Evolutionary conservation across 2,888 invertebrate genomes (phyloP).

Genomic region (Polyommatus iphigenia): DNA sequence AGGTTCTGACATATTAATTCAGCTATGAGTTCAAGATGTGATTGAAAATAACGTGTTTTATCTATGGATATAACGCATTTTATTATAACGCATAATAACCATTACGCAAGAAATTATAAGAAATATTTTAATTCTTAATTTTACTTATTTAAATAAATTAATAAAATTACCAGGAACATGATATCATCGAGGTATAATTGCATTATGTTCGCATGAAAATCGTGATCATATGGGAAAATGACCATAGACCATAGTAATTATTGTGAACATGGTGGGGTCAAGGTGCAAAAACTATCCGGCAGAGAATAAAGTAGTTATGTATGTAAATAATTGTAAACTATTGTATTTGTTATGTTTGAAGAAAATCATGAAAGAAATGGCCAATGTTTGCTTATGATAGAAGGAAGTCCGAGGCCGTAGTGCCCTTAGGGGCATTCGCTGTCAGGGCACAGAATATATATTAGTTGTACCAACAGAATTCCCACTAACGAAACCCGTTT

Average conservation of each 20-base stretch:
- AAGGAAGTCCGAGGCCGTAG: too few species aligned
- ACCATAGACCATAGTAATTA: conserved; percentile 53
- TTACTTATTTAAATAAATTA: neutral
- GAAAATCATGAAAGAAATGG: too few species aligned
- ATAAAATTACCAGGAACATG: conserved; percentile 48
- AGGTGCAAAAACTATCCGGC: conserved; percentile 38
- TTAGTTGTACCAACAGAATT: too few species aligned
- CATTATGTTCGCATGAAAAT: conserved; percentile 62
- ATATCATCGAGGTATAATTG: conserved; percentile 58
- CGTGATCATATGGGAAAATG: conserved; percentile 65
- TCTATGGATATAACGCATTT: neutral
- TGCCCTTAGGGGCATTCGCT: too few species aligned
- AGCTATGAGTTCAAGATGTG: too few species aligned
- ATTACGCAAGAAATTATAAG: neutral
- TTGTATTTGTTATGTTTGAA: too few species aligned
- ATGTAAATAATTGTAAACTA: neutral
- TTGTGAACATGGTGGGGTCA: conserved; percentile 51
- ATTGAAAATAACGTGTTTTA: neutral
- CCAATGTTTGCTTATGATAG: too few species aligned
- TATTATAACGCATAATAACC: too few species aligned
- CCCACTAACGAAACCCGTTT: too few species aligned
- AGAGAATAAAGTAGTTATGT: neutral
- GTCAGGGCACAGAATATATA: too few species aligned
- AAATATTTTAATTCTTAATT: neutral
- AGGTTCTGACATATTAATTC: too few species aligned